Base-by-base conservation (phyloP, 1,140 invertebrate species). In the Drosophila orena region DNA sequence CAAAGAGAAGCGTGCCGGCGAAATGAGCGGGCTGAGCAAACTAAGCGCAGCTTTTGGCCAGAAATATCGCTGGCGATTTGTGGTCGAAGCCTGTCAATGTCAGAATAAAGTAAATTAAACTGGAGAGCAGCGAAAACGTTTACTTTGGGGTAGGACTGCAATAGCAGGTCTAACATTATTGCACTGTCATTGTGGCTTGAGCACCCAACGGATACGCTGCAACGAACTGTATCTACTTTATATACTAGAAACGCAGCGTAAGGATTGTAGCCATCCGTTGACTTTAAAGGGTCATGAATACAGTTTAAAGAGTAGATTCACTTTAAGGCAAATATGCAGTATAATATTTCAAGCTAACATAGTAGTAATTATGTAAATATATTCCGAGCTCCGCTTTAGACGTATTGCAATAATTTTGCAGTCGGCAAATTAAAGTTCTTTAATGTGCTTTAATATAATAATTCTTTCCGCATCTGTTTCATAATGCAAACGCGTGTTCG, bases 51-150 rank as follows among this genome's bases (percentile, higher is more conserved):
- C 47, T 30, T 52, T 43, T 56, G 50, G 62, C 34, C 35, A 34
- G 34, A 61, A 73, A 72, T 62, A 61, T 72, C 30, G 56, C 57
- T 52, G 37, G 20, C 68, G 69, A 72, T 73, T 73, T 73, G 57
- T 38, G 69, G 70, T 72, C 46, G 70, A 73, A 53, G 56, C 71
- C 46, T 73, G 71, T 72, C 70, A 73, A 73, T 73, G 70, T 61
- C 70, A 73, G 68, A 42, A 20, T 10, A 65, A 65, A 68, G 60
- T 65, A 68, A 68, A 68, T 65, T 44, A 30, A 65, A 30, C 60
- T 43, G n/a, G 37, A 68, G 64, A 37, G 59, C 60, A 42, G 60
- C n/a, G 37, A 52, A 44, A 52, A 65, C 46, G 64, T 68, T 68
- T 53, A 52, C 59, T 43, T n/a, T 68, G 59, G 27, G 3, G 11